Percentiles rank a stretch among this genome's conserved stretches.
Conservation (phyloP, 64 coral and sea anemone species). For the Pocillopora verrucosa region DNA sequence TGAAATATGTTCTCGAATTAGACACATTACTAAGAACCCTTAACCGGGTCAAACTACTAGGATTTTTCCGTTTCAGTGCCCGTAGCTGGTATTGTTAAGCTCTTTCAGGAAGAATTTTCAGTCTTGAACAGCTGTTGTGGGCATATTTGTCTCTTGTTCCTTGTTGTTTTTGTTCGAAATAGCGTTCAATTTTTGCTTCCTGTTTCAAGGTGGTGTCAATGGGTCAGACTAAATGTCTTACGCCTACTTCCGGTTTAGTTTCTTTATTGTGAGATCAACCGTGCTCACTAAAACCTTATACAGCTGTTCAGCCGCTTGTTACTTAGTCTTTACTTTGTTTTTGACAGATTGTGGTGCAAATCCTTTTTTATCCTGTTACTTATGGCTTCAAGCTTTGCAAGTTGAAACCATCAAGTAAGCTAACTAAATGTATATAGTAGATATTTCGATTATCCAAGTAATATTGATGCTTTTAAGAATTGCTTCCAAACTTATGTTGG, state of each 20-base stretch:
- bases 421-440: not conserved
- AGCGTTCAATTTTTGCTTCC: not conserved
- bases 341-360: constrained; percentile 22
- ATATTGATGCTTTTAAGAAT: not conserved
- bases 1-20: too few species aligned
- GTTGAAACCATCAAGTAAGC: constrained; percentile 26
- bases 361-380: constrained; percentile 19
- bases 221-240: constrained; percentile 4
- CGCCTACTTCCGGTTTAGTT: constrained; percentile 13
- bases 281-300: too few species aligned
- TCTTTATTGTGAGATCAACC: too few species aligned
- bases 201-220: not conserved
- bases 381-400: constrained; percentile 33
- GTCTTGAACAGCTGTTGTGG: not conserved
- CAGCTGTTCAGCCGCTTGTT: not conserved
- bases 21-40: too few species aligned
- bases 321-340: not conserved
- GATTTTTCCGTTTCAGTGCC: not conserved
- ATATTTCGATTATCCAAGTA: too few species aligned
- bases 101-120: not conserved
- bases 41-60: too few species aligned
- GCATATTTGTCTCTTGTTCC: not conserved
- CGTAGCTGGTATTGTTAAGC: not conserved
- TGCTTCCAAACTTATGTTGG: too few species aligned
- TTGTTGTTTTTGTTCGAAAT: not conserved